phyloP scores from a whole-genome alignment of 2,888 invertebrate genomes.

The Unio pictorum region DNA sequence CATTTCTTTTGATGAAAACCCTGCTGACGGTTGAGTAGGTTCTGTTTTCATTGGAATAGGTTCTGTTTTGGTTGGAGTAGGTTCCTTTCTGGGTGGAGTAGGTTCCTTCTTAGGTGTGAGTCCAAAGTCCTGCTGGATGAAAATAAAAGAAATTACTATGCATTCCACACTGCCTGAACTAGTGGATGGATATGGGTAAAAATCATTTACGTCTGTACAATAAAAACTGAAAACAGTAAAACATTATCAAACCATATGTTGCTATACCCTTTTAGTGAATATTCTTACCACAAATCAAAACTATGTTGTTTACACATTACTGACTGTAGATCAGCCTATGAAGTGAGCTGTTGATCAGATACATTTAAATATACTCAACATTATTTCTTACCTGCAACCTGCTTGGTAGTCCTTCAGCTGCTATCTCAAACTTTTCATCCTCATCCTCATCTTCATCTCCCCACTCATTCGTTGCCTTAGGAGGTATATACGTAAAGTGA shows the following conservation, averaged over 20 bases:
- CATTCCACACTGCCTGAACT: too few species aligned
- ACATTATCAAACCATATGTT: too few species aligned
- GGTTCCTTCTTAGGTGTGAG: too few species aligned
- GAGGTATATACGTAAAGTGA: constrained; percentile 71
- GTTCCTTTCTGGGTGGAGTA: too few species aligned
- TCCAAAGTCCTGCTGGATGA: too few species aligned
- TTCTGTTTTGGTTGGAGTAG: too few species aligned
- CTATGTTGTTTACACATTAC: constrained; percentile 1
- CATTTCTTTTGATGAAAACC: constrained; percentile 36
- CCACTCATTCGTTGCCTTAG: constrained; percentile 23
- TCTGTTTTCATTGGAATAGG: not conserved
- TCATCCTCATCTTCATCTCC: constrained; percentile 41
- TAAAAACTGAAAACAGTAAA: not conserved
- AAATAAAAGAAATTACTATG: not conserved
- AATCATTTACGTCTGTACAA: not conserved
- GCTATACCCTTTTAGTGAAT: too few species aligned
- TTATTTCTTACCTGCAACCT: constrained; percentile 4
- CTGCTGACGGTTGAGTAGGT: constrained; percentile 23
- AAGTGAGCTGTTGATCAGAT: not conserved
- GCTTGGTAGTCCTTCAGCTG: constrained; percentile 19
- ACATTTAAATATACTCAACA: not conserved
- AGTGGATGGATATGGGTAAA: not conserved
- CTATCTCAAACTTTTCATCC: constrained; percentile 44
- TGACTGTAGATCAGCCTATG: not conserved
- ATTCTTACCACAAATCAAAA: too few species aligned